Base-by-base conservation (phyloP, 1,140 invertebrate species). In the Macrobrachium rosenbergii region DNA sequence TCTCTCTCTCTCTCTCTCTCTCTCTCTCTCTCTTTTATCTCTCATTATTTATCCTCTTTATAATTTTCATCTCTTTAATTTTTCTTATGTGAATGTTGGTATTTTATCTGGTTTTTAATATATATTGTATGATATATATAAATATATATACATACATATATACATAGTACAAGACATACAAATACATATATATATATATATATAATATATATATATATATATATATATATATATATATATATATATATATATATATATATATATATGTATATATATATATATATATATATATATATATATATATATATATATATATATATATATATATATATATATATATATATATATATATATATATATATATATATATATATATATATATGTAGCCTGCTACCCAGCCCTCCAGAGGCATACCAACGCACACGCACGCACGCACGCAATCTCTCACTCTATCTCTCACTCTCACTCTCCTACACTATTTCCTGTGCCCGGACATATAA, bases 131-230 rank as follows among this genome's bases (percentile, higher is more conserved):
- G n/a, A 58, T 59, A 58, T 78, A 58, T 17, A 19, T 78, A 58
- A 16, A 7, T 45, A 69, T 21, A 19, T 45, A 76, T 11, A 58
- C 10, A 78, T 21, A 78, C 19, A n/a, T 67, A n/a, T 69, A n/a
- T 69, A n/a, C n/a, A n/a, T n/a, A n/a, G n/a, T n/a, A n/a, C 5
- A 19, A 62, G 8, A 81, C 23, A 64, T 63, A 81, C 37, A 81
- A 23, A 64, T 64, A 81, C 37, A 81, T 64, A 81, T 63, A 23
- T 63, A 81, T 63, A 81, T 63, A 69, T 67, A 45, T 67, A n/a
- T n/a, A n/a, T n/a, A n/a, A 69, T 82, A 69, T 67, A 69, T 69
- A 69, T 69, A 82, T 82, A 67, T 67, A 82, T 82, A 64, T 67
- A 82, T 45, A 82, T 63, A 23, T 23, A 81, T 63, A 81, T 63